Percentiles rank a stretch among this genome's conserved stretches.
Conservation (phyloP, 2,888 invertebrate species). For the Lasius fuliginosus region DNA sequence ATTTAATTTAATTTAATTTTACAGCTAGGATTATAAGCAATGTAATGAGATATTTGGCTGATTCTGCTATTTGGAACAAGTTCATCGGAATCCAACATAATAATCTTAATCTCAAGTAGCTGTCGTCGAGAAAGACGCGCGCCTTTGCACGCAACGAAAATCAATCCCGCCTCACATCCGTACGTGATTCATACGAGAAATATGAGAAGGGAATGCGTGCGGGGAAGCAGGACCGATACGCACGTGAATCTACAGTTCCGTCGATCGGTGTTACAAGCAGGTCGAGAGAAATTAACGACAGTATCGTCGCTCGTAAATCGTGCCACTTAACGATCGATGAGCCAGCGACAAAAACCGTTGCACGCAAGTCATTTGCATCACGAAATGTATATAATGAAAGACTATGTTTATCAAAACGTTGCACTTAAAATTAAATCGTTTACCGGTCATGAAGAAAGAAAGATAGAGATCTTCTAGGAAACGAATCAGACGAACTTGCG, state of each 20-base stretch:
- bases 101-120: slow-evolving; percentile 14
- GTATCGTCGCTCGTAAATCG: slow-evolving; percentile 49
- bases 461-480: slow-evolving; percentile 28
- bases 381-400: slow-evolving; percentile 27
- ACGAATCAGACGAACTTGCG: background rate
- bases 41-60: background rate
- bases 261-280: slow-evolving; percentile 26
- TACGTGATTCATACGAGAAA: slow-evolving; percentile 62
- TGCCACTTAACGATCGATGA: slow-evolving; percentile 54
- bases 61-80: no score
- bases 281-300: slow-evolving; percentile 55
- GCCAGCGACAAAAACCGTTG: slow-evolving; percentile 42
- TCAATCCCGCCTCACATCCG: slow-evolving; percentile 44
- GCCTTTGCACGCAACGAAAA: slow-evolving; percentile 56
- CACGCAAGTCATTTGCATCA: slow-evolving; percentile 31
- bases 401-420: slow-evolving; percentile 18
- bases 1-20: slow-evolving; percentile 7
- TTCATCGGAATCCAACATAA: slow-evolving; percentile 1
- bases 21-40: background rate
- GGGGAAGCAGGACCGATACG: slow-evolving; percentile 33
- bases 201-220: slow-evolving; percentile 49
- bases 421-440: slow-evolving; percentile 32
- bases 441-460: background rate
- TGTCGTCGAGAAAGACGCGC: slow-evolving; percentile 50
- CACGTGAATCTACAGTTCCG: slow-evolving; percentile 11